phyloP scores from a whole-genome alignment of 2,113 vertebrate genomes.

The Amazona vittata region DNA sequence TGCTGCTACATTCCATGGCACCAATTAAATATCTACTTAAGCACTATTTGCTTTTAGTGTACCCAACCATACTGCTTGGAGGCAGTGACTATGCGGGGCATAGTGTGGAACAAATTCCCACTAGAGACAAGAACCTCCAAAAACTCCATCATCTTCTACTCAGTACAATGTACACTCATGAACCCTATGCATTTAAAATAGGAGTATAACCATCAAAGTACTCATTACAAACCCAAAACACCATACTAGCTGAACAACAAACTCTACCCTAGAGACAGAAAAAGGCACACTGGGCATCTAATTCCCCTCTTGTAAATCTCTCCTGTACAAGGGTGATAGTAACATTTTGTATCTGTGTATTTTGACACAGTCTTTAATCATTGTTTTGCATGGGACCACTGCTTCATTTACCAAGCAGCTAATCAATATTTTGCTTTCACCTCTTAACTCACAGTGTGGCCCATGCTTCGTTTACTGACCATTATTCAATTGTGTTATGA shows the following conservation, averaged over 20 bases:
- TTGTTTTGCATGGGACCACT: neutral
- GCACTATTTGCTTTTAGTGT: neutral
- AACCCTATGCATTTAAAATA: neutral
- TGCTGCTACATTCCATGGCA: neutral
- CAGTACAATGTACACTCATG: neutral
- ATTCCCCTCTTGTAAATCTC: neutral
- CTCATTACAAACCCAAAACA: neutral
- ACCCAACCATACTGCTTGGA: neutral
- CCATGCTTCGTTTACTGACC: neutral
- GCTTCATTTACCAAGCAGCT: neutral
- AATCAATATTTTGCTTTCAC: constrained; percentile 16
- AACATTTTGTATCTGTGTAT: neutral
- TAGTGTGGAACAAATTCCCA: neutral
- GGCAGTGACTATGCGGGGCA: neutral
- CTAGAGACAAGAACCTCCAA: neutral
- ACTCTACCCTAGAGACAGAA: neutral
- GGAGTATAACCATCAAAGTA: neutral
- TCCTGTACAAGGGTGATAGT: neutral
- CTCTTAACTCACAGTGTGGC: neutral
- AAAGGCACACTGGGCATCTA: neutral
- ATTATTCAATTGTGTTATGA: neutral
- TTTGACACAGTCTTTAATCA: neutral
- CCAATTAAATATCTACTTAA: neutral
- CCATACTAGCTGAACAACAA: neutral
- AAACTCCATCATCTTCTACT: neutral